phyloP scores from a whole-genome alignment of 2,113 vertebrate genomes.

The Psephotus haematonotus region DNA sequence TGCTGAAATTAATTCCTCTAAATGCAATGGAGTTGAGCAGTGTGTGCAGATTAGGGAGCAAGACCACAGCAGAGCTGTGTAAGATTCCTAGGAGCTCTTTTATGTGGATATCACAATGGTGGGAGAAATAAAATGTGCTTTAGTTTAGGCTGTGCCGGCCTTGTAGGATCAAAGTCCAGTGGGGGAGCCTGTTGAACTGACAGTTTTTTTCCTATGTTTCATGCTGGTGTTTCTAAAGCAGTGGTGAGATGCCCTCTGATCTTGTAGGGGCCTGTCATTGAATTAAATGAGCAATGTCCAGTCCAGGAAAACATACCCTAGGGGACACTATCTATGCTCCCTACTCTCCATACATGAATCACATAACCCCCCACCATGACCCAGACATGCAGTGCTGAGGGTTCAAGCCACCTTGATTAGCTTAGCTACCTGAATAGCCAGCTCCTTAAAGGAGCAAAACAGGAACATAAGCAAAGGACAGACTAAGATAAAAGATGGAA shows the following conservation, averaged over 20 bases:
- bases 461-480: neutral
- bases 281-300: neutral
- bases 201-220: neutral
- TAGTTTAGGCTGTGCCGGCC: neutral
- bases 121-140: neutral
- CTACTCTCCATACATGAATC: neutral
- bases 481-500: neutral
- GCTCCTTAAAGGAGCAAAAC: neutral
- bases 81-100: neutral
- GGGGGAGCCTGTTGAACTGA: neutral
- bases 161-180: neutral
- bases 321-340: neutral
- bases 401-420: neutral
- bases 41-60: neutral
- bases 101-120: neutral
- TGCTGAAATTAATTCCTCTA: neutral
- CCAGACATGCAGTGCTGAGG: neutral
- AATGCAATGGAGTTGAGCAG: neutral
- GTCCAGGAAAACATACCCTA: neutral
- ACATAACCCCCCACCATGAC: fast-evolving
- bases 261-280: neutral
- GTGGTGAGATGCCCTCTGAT: neutral
- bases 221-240: neutral
- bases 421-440: neutral
- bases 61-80: neutral